Base-by-base conservation (phyloP, 2,797 vertebrate genomes). In the Tenualosa ilisha region DNA sequence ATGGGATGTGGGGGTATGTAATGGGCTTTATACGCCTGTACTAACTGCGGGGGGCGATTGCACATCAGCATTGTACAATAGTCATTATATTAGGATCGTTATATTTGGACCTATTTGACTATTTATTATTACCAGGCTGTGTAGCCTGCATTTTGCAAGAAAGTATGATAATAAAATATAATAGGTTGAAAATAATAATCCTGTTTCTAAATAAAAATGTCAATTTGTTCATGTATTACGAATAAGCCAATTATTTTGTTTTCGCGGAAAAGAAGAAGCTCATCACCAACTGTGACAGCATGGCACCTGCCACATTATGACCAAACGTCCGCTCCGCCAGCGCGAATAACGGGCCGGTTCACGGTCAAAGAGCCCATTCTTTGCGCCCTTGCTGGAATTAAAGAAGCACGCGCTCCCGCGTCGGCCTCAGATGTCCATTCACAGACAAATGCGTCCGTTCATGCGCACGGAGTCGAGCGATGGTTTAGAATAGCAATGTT, bases 401-500 rank as follows among this genome's bases (percentile, higher is more conserved):
- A 22, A 40, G 17, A 31, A 40, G 54, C 43, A 59, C 26, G 65
- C 31, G 31, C 22, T 81, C 31, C 40, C 72, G 72, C 72, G 50
- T 59, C 53, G 65, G 72, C 82, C 46, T 85, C 75, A 83, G 53
- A 86, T 24, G 61, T 81, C 13, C 49, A 79, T 79, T 84, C 46
- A 59, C 37, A 84, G 51, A 82, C 24, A 46, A 46, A 81, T 31
- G 84, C 79, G 65, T 63, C 81, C 82, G 84, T 83, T 85, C 11
- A 13, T 83, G 68, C 81, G 61, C 53, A 56, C 50, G n/a, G 65
- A 37, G 13, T 26, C 50, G 51, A 54, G 63, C 83, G 49, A 83
- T 46, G 82, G 75, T 49, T 22, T 81, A 37, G 82, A 81, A 85
- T 81, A 81, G 50, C 83, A 68, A 87, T 84, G 68, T 79, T 53